Evolutionary conservation across 2,888 invertebrate species (phyloP).

Genomic region (Siphlonurus alternatus): DNA sequence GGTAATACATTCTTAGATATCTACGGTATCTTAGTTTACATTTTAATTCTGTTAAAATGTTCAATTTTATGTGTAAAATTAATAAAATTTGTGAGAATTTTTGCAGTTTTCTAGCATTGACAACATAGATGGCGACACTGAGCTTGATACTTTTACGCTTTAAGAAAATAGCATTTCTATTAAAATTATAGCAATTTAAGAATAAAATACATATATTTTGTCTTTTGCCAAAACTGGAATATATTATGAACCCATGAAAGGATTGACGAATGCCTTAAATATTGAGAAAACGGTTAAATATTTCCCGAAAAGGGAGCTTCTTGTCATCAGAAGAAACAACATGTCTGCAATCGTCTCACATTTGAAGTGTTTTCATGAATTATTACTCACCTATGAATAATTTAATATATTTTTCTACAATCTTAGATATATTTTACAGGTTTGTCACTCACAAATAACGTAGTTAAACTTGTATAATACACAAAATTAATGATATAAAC

Average conservation of each 20-base stretch:
- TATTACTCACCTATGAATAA: background rate
- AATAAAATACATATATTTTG: background rate
- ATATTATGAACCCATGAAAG: background rate
- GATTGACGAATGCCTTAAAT: background rate
- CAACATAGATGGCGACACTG: constrained; percentile 62
- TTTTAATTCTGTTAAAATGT: background rate
- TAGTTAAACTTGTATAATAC: constrained; percentile 14
- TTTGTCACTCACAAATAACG: constrained; percentile 15
- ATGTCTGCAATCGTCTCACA: constrained; percentile 37
- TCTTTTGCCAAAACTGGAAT: background rate
- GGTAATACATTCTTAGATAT: background rate
- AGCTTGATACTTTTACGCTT: background rate
- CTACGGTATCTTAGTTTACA: background rate
- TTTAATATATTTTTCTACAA: constrained; percentile 8
- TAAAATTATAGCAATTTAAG: background rate
- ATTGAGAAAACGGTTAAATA: background rate
- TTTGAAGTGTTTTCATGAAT: constrained; percentile 18
- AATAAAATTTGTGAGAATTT: constrained; percentile 6
- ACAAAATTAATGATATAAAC: constrained; percentile 27
- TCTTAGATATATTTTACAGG: constrained; percentile 16
- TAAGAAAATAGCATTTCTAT: background rate
- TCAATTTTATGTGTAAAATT: background rate
- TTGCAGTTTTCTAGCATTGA: constrained; percentile 45
- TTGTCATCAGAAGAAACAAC: constrained; percentile 33
- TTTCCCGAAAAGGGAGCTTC: constrained; percentile 8